Percentiles rank a stretch among this genome's conserved stretches.
phyloP scores from a whole-genome alignment of 1,140 invertebrate species.

The Neuroterus valhalla region DNA sequence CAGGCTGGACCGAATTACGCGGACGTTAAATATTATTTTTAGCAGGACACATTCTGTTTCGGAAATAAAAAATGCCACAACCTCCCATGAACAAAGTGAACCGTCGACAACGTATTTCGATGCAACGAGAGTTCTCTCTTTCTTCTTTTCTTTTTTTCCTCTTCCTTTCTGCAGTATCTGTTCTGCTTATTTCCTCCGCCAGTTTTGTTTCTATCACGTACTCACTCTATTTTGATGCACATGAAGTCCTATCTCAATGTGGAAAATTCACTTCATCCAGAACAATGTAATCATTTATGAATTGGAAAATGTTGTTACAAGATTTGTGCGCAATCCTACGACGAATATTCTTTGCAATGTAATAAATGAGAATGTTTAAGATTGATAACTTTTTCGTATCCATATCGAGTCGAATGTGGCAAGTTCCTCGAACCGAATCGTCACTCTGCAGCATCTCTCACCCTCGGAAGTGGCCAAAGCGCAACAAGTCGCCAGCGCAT shows the following conservation, averaged over 20 bases:
- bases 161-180: conserved; percentile 17
- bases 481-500: no score
- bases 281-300: conserved; percentile 12
- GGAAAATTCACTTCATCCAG: conserved; percentile 6
- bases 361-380: no score
- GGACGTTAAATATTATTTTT: conserved; percentile 64
- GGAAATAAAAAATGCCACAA: conserved; percentile 62
- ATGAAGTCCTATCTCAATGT: conserved; percentile 10
- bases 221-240: conserved; percentile 15
- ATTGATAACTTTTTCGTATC: no score
- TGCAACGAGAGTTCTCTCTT: conserved; percentile 41
- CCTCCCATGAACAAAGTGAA: conserved; percentile 39
- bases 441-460: no score
- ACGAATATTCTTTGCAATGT: neutral
- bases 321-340: neutral
- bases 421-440: no score
- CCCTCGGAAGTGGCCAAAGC: no score
- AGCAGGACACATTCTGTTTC: conserved; percentile 60
- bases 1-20: conserved; percentile 57
- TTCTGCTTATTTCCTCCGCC: conserved; percentile 14
- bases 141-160: conserved; percentile 22
- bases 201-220: conserved; percentile 26
- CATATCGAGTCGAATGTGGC: no score
- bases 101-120: conserved; percentile 54
- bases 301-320: neutral